These are phyloP conservation scores for Aix galericulata DNA, from an alignment of 2,113 vertebrate genomes.

Conservation along the genomic window DNA sequence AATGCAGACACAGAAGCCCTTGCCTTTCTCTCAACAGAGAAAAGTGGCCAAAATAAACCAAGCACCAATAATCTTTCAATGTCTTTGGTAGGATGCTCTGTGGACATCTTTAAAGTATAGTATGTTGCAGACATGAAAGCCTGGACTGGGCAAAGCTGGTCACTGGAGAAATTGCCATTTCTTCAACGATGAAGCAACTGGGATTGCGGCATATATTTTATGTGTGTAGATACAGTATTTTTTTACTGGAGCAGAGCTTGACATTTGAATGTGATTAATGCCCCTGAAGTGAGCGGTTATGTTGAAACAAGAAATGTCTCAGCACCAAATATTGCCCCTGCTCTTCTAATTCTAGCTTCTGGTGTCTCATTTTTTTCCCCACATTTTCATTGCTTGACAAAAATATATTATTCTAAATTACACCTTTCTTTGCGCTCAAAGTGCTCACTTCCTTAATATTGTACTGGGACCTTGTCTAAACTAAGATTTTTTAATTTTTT, in stretches of 20 bases:
- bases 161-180: background rate
- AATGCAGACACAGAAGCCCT: background rate
- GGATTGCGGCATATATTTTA: conserved; percentile 4
- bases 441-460: conserved; percentile 53
- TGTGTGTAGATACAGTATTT: background rate
- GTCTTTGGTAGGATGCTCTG: background rate
- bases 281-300: background rate
- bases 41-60: conserved; percentile 14
- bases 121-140: background rate
- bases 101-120: conserved; percentile 15
- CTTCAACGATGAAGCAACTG: conserved; percentile 33
- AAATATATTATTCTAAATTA: conserved; percentile 29
- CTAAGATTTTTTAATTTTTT: background rate
- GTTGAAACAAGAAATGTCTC: conserved; percentile 1
- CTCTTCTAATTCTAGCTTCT: conserved; percentile 29
- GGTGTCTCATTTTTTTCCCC: background rate
- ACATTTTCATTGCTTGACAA: background rate
- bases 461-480: conserved; percentile 45
- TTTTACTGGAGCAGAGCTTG: conserved; percentile 1
- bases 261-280: conserved; percentile 25
- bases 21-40: conserved; percentile 5
- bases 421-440: conserved; percentile 21
- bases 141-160: background rate
- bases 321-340: background rate
- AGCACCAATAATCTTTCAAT: conserved; percentile 34